Evolutionary conservation across 2,797 vertebrate species (phyloP), one percentile per base, ranked within the genome.

Genomic region (Siniperca obscura): DNA sequence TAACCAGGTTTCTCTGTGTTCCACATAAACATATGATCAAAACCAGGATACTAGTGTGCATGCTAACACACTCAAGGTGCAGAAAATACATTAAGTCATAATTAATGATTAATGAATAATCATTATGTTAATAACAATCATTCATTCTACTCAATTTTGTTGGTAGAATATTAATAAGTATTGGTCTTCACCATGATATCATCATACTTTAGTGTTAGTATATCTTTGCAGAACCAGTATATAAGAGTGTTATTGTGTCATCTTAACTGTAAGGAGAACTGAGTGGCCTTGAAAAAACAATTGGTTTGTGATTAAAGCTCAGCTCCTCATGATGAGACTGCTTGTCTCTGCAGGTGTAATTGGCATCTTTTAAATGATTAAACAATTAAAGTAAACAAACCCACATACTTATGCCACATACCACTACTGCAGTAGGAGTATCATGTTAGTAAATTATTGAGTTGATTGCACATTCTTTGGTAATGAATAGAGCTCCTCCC

Each of bases 391-490:
- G 74, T 67, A 87, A 88, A 89, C 84, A 82, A 75, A 78, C 16
- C 57, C 56, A 53, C 38, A 3, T n/a, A 38, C 46, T 76, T 30
- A 30, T 30, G 3, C 30, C 30, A 30, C 30, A 30, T 30, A 30
- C 30, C 30, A 30, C 30, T 30, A 59, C 14, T 71, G 11, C 56
- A 0, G 66, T 8, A 34, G 55, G 64, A 64, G 56, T n/a, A 56
- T 66, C 22, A 2, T 25, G 55, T 7, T 25, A 6, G 44, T 27
- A 16, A 64, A 68, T 72, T 53, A 25, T 44, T 3, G 55, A 74
- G 70, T 64, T 92, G 86, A 90, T 90, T 91, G 79, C 85, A 48
- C 56, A 78, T 90, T 89, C 46, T 86, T 78, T 12, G 4, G 44
- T 82, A 78, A 84, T 83, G 83, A 80, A 84, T 64, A 42, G 6